A percentile compares a stretch with the other conserved stretches of the same genome.
Evolutionary conservation across 2,888 invertebrate species (phyloP).

Genomic region (Rhagophthalmus giganteus): DNA sequence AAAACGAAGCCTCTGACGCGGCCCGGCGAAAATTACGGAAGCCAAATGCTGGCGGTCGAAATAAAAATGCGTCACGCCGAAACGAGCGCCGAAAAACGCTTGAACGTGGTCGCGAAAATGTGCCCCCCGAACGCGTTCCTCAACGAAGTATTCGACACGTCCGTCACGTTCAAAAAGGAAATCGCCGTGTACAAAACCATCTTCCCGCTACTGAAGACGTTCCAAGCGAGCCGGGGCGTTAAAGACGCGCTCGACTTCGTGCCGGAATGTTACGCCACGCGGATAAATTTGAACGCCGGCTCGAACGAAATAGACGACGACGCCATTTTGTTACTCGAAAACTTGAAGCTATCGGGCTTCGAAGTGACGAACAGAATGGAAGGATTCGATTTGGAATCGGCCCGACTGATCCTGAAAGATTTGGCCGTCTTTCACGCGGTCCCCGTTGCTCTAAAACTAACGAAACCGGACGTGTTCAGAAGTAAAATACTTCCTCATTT

Average conservation of each 20-base stretch:
- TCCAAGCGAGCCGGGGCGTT: constrained; percentile 54
- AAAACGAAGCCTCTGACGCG: constrained; percentile 50
- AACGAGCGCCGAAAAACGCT: constrained; percentile 37
- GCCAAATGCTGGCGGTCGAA: constrained; percentile 52
- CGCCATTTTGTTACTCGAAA: constrained; percentile 60
- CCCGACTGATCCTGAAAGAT: constrained; percentile 52
- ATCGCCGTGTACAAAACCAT: constrained; percentile 57
- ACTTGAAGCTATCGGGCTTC: constrained; percentile 56
- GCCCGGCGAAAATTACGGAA: constrained; percentile 64
- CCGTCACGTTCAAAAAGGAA: constrained; percentile 58
- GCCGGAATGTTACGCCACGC: constrained; percentile 57
- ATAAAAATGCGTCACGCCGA: constrained; percentile 32
- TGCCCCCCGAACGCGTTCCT: constrained; percentile 57
- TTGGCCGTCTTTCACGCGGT: constrained; percentile 60
- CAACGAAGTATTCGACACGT: constrained; percentile 56
- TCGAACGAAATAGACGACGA: constrained; percentile 54
- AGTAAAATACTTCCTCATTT: neutral
- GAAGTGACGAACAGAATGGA: constrained; percentile 53
- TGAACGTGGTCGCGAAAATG: constrained; percentile 58
- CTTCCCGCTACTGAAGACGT: constrained; percentile 51
- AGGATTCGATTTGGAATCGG: constrained; percentile 57
- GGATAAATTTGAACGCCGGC: constrained; percentile 43
- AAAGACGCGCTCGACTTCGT: constrained; percentile 52
- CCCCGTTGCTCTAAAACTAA: constrained; percentile 57
- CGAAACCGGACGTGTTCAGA: constrained; percentile 51